A percentile compares a stretch with the other conserved stretches of the same genome.
Conservation (phyloP, 2,888 invertebrate genomes). For the Cheilosia vernalis region DNA sequence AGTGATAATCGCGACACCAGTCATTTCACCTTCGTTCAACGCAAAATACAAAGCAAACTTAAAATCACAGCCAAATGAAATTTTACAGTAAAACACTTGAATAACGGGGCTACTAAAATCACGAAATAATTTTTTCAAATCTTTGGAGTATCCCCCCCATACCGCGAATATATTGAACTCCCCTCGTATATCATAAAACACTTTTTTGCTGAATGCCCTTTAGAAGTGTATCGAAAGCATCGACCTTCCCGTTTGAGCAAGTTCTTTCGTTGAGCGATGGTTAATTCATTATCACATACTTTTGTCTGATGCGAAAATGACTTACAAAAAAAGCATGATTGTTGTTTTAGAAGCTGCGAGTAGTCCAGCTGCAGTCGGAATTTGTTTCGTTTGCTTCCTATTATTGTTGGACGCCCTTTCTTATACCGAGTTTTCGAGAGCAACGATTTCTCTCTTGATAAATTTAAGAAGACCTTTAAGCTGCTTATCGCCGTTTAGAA, state of each 20-base stretch:
- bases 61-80: too few species aligned
- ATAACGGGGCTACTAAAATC: too few species aligned
- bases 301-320: neutral
- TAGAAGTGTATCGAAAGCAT: constrained; percentile 12
- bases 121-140: too few species aligned
- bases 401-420: neutral
- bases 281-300: neutral
- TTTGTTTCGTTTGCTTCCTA: neutral
- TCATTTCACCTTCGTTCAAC: too few species aligned
- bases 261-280: neutral
- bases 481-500: neutral
- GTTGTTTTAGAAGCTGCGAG: neutral
- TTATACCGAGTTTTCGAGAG: too few species aligned
- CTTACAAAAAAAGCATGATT: constrained; percentile 25
- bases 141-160: too few species aligned
- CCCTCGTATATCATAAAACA: neutral
- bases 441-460: too few species aligned
- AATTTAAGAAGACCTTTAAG: constrained; percentile 5
- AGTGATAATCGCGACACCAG: too few species aligned
- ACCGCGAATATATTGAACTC: too few species aligned
- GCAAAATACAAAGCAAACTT: too few species aligned
- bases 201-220: constrained; percentile 7
- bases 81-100: too few species aligned
- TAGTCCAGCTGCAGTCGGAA: constrained; percentile 4
- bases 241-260: constrained; percentile 17